Percentiles rank a stretch among this genome's conserved stretches.
Evolutionary conservation across 2,113 vertebrate genomes (phyloP).

Genomic region (Ivindomyrus marchei): DNA sequence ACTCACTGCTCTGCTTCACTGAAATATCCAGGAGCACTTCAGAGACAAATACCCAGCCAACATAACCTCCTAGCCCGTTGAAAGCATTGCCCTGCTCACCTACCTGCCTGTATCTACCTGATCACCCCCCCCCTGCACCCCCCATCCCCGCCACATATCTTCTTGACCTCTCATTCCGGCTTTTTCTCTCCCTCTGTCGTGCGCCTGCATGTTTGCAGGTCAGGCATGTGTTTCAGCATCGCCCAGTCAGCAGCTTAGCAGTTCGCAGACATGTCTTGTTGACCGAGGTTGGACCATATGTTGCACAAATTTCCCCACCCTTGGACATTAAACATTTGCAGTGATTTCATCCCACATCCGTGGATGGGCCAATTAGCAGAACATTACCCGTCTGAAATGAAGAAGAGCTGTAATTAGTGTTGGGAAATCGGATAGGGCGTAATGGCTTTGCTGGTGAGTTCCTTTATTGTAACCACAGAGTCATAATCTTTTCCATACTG

Average conservation of each 20-base stretch:
- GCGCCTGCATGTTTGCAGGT: conserved; percentile 71
- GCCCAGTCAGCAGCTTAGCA: conserved; percentile 68
- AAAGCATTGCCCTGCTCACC: background rate
- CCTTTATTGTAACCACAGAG: background rate
- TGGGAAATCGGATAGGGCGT: background rate
- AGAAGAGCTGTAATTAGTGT: background rate
- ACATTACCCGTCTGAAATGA: background rate
- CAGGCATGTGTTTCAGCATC: conserved; percentile 87
- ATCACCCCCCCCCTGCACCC: conserved; percentile 23
- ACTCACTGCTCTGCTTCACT: background rate
- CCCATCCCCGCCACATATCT: background rate
- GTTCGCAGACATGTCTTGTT: conserved; percentile 54
- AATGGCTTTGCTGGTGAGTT: background rate
- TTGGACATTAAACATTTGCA: background rate
- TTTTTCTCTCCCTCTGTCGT: conserved; percentile 53
- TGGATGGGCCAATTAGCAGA: background rate
- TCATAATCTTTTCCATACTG: background rate
- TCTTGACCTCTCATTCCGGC: conserved; percentile 27
- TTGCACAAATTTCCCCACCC: background rate
- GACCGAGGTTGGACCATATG: conserved; percentile 15
- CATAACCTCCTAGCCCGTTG: background rate
- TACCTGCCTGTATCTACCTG: conserved; percentile 6
- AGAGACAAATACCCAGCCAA: background rate
- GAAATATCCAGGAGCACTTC: background rate
- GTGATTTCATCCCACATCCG: background rate